Base-by-base conservation (phyloP, 2,797 vertebrate species). In the Parauchenoglanis ngamensis region DNA sequence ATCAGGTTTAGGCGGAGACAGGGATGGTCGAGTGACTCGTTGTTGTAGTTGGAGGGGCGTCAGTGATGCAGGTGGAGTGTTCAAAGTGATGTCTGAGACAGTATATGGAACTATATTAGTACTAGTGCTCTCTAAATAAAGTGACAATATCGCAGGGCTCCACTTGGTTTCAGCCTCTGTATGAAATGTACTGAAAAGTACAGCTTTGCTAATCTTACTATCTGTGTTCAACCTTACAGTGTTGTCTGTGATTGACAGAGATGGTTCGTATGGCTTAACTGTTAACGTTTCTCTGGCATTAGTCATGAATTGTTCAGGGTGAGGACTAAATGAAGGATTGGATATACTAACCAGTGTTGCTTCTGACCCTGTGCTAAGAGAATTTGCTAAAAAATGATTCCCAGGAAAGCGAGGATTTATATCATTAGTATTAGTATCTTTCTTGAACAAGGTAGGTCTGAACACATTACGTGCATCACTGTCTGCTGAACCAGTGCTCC, bases 81-180 rank as follows among this genome's bases (percentile, higher is more conserved):
- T 86, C 72, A 77, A 75, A 84, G 61, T 61, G 44, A 86, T 54
- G 17, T 85, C 85, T 70, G 68, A 63, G 40, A 40, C 61, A 54
- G 72, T 79, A 73, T 83, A 77, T 44, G 65, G 68, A 65, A 78
- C 25, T 49, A 76, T 11, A 87, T 67, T 12, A 31, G 83, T 77
- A 35, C 28, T 79, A 83, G 70, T 73, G 11, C 19, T 78, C 19
- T 79, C 61, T 49, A 85, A 81, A 76, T 35, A 57, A 54, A 56
- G 84, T 40, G 85, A 56, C 72, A 86, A 75, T 63, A 59, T 44
- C 44, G 25, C 49, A 84, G 56, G 59, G n/a, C 59, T 83, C 83
- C 88, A 80, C 76, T 82, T 82, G 54, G 84, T 78, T 52, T 83
- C 49, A 68, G 80, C 63, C 25, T 86, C 68, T 6, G 56, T 57